Evolutionary conservation across 2,797 vertebrate species (phyloP), one percentile per base, ranked within the genome.

Genomic region (Phoebastria nigripes): DNA sequence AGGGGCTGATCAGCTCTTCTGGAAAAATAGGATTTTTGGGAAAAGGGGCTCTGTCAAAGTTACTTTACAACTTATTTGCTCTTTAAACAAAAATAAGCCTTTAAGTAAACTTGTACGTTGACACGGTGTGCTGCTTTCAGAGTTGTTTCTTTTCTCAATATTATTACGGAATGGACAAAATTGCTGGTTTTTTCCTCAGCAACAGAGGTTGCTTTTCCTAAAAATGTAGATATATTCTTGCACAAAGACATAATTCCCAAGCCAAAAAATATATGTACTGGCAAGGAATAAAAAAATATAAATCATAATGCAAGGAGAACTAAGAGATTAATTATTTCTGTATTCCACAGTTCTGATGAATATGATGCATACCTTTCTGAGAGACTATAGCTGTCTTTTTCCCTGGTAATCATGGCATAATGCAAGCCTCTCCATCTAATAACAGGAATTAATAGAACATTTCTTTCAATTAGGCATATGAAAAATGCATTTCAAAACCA

Each of bases 401-500:
- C 14, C 25, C 31, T 39, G 28, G 19, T 51, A 93, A 90, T 83
- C 4, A 1, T 62, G 26, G 10, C 35, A 26, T 74, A 93, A 86
- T 67, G 24, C 26, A 91, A 91, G 39, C 17, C 8, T 94, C 66
- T 87, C 31, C 26, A 79, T 33, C 26, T 54, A 72, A 69, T 71
- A 71, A 1, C 21, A 81, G 56, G 90, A 91, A 93, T 71, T 39
- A 74, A 47, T 39, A 61, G 39, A 91, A 81, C 9, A 20, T 33
- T 56, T 86, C 7, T 83, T 92, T 93, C 76, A 58, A 65, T 94
- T 61, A 83, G 26, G 22, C 9, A 14, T 41, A 46, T 26, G 54
- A 92, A 93, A 95, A 95, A 90, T 22, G 9, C 12, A 28, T 83
- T 95, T 94, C 35, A 62, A 85, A 91, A 82, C 12, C 31, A 82